Base-by-base conservation (phyloP, 2,888 invertebrate genomes). In the Rotaria magnacalcarata region DNA sequence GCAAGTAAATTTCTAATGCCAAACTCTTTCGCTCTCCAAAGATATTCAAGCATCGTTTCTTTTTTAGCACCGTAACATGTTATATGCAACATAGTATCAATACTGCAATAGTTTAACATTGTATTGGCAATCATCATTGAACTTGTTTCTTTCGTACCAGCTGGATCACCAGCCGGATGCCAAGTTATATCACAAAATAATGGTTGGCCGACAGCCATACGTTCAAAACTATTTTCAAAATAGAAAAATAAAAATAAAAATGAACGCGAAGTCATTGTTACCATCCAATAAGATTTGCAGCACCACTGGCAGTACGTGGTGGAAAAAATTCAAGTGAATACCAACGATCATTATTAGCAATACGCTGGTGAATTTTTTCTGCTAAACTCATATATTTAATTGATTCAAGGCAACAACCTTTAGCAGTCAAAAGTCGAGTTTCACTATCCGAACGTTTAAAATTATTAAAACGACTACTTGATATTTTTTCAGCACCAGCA, bases 1-100 rank as follows among this genome's bases (percentile, higher is more conserved):
- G 94, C 93, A 87, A 95, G 93, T 88, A 95, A 92, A 90, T 94
- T 95, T 88, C 92, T 92, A 87, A 95, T 93, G 6, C 93, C 94
- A 50, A 93, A 90, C 84, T 92, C 90, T 89, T 94, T 93, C 6
- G 94, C 93, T 88, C 92, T 91, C 67, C 91, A 89, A 86, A 95
- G 90, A 88, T 92, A 91, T 21, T 88, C 88, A 84, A 90, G 89
- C 75, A 93, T 90, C 85, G 92, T 90, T 4, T 90, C 90, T 75
- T 90, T 89, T 10, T 90, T 90, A 88, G 91, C 91, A 84, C 91
- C 91, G 41, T 91, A 91, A 88, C 93, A 93, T 3, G 93, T 93
- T 89, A 93, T 91, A 89, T 93, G 93, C 58, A 93, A 90, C 92
- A 93, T 93, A 3, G 93, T 93, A 88, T 93, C 93, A 74, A 93